Conservation (phyloP, 2,113 vertebrate genomes). For the Ardeotis arabs region DNA sequence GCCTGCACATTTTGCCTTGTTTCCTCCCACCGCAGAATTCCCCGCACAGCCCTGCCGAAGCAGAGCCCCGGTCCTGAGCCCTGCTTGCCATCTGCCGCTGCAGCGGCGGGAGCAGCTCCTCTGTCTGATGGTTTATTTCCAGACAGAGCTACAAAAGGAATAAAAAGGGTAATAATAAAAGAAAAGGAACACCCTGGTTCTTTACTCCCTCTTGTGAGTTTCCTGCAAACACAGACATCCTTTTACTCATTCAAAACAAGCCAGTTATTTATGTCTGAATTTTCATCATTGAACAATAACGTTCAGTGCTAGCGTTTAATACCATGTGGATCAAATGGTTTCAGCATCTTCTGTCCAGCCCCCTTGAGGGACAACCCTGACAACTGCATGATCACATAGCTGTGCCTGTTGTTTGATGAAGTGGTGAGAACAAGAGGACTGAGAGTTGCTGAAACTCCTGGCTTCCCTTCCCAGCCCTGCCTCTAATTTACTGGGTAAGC, state of each 20-base stretch:
- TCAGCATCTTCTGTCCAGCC: conserved; percentile 58
- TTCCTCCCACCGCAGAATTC: background rate
- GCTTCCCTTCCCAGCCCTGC: background rate
- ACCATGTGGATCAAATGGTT: conserved; percentile 50
- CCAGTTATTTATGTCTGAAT: conserved; percentile 54
- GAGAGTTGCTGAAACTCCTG: conserved; percentile 44
- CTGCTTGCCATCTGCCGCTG: conserved; percentile 18
- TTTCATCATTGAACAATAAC: conserved; percentile 27
- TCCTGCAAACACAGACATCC: conserved; percentile 32
- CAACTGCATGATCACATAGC: conserved; percentile 38
- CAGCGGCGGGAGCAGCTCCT: background rate
- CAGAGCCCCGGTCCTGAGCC: background rate
- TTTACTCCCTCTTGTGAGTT: conserved; percentile 55
- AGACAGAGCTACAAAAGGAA: background rate
- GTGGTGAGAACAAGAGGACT: conserved; percentile 42
- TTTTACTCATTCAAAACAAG: conserved; percentile 32
- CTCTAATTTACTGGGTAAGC: conserved; percentile 33
- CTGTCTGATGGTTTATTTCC: conserved; percentile 13
- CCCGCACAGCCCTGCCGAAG: background rate
- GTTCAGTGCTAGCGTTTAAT: conserved; percentile 18
- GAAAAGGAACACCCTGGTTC: conserved; percentile 42
- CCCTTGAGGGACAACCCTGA: conserved; percentile 42
- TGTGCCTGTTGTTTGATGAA: conserved; percentile 41
- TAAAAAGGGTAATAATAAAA: conserved; percentile 15
- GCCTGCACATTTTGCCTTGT: background rate